phyloP scores from a whole-genome alignment of 1,140 invertebrate genomes.

The Babylonia areolata region DNA sequence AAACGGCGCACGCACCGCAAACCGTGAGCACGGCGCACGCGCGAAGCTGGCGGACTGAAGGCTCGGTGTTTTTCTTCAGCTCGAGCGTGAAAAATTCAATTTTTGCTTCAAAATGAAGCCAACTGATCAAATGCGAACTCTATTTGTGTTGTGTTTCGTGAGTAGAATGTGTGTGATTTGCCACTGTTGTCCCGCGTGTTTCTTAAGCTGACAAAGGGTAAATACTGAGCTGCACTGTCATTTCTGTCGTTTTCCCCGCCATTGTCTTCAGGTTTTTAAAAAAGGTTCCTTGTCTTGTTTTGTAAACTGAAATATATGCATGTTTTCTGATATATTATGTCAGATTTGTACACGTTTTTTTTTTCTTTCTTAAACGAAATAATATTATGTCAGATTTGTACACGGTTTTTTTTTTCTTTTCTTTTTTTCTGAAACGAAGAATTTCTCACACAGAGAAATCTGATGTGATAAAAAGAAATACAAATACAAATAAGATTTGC shows the following conservation, averaged over 20 bases:
- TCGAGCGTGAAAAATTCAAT: slow-evolving; percentile 24
- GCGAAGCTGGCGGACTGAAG: neutral
- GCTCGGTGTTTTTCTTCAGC: neutral
- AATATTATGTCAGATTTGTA: neutral
- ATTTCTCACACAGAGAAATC: too few species aligned
- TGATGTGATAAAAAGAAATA: too few species aligned
- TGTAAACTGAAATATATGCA: neutral
- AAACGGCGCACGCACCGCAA: neutral
- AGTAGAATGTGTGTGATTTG: slow-evolving; percentile 26
- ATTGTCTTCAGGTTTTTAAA: too few species aligned
- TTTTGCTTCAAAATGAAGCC: neutral
- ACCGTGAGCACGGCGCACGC: neutral
- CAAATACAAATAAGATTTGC: neutral
- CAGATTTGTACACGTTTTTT: neutral
- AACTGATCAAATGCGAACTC: slow-evolving; percentile 15
- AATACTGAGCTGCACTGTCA: neutral
- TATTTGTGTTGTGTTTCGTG: slow-evolving; percentile 27
- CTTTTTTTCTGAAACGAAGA: neutral
- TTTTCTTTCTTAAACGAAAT: neutral
- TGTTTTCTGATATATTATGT: neutral
- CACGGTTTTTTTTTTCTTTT: neutral
- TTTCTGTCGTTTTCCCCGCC: neutral
- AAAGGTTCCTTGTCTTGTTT: neutral
- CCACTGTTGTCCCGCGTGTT: slow-evolving; percentile 4
- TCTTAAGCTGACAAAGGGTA: neutral